Evolutionary conservation across 2,888 invertebrate species (phyloP).

Genomic region (Sinopyrophorus schimmeli): DNA sequence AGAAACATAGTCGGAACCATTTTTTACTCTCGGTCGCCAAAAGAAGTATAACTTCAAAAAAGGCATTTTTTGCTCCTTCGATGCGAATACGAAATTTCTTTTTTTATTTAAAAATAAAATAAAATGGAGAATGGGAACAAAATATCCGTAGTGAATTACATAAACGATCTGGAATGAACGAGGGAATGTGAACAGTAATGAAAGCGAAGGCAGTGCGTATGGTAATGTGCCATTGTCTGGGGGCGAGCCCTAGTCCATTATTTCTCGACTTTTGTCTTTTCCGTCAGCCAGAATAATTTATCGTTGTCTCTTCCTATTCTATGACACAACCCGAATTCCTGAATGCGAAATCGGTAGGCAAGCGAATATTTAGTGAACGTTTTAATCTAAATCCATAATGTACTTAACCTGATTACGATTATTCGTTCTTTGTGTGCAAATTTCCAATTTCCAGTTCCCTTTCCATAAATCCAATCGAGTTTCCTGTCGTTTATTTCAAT

Average conservation of each 20-base stretch:
- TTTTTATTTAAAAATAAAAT: too few relatives aligned
- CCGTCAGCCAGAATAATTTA: constrained; percentile 21
- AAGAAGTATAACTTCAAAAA: too few relatives aligned
- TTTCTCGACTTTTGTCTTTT: constrained; percentile 27
- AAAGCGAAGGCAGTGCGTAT: constrained; percentile 26
- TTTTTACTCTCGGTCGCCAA: too few relatives aligned
- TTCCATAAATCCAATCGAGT: too few relatives aligned
- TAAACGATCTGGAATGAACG: constrained; percentile 7
- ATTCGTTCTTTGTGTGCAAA: constrained; percentile 9
- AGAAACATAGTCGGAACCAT: too few relatives aligned
- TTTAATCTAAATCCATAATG: constrained; percentile 13
- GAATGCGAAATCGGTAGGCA: constrained; percentile 16
- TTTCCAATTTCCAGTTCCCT: not conserved
- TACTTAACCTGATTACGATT: constrained; percentile 1
- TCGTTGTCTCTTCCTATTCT: constrained; percentile 20
- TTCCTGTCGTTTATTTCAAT: too few relatives aligned
- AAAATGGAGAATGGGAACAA: too few relatives aligned
- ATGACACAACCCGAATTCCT: constrained; percentile 18
- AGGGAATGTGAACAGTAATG: constrained; percentile 18
- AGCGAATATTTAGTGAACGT: constrained; percentile 11
- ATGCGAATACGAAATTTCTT: too few relatives aligned
- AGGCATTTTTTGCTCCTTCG: too few relatives aligned
- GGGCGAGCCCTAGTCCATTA: constrained; percentile 22
- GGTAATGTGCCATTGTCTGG: constrained; percentile 27
- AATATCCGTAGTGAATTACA: constrained; percentile 13